These are phyloP conservation scores for Polypterus senegalus DNA, from an alignment of 2,113 vertebrate genomes.

Conservation along the genomic window DNA sequence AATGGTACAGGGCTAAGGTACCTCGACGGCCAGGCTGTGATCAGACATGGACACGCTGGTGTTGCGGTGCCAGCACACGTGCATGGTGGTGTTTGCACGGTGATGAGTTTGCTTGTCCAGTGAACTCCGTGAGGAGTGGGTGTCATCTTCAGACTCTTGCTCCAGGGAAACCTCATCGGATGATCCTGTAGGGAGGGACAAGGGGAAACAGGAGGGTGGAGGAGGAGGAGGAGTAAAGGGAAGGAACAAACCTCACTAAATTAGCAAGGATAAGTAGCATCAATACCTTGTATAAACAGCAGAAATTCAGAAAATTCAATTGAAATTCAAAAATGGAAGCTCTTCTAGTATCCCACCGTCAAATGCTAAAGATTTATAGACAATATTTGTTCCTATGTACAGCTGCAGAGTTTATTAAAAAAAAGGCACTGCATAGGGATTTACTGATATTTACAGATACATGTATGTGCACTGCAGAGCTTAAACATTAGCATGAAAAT, in stretches of 20 bases:
- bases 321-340: no score
- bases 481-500: no score
- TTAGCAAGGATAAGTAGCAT: background rate
- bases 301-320: no score
- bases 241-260: conserved; percentile 5
- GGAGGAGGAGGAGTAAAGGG: conserved; percentile 12
- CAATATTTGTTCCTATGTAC: no score
- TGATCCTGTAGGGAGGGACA: conserved; percentile 57
- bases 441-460: no score
- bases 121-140: conserved; percentile 57
- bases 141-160: conserved; percentile 75
- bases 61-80: conserved; percentile 93
- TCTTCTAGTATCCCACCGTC: no score
- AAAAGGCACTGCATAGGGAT: no score
- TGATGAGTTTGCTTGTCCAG: conserved; percentile 72
- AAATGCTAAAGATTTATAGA: no score
- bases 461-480: no score
- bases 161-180: conserved; percentile 71
- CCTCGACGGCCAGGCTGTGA: conserved; percentile 82
- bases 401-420: no score
- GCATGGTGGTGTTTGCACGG: conserved; percentile 80
- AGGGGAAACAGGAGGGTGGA: background rate
- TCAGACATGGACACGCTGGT: conserved; percentile 90
- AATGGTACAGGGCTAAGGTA: conserved; percentile 38
- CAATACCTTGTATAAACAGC: no score